Conservation (phyloP, 2,888 invertebrate genomes). For the Ctenicera cuprea region DNA sequence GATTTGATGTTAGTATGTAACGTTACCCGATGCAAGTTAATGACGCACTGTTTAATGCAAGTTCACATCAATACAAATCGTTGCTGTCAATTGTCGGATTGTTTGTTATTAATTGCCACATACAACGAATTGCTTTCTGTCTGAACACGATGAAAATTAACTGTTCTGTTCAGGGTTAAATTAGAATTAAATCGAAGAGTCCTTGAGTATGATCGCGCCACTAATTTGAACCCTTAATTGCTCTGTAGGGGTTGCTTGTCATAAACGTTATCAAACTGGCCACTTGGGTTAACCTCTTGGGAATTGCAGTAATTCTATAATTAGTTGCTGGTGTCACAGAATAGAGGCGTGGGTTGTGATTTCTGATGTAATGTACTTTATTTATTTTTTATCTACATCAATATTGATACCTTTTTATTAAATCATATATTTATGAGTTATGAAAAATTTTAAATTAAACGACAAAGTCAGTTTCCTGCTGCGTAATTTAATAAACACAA, state of each 20-base stretch:
- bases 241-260: neutral
- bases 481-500: too few relatives aligned
- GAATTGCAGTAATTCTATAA: neutral
- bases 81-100: neutral
- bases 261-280: constrained; percentile 1
- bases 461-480: too few relatives aligned
- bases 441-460: too few relatives aligned
- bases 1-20: too few relatives aligned
- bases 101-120: neutral
- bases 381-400: too few relatives aligned
- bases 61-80: neutral
- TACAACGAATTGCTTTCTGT: neutral
- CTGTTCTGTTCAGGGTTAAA: constrained; percentile 8
- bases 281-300: constrained; percentile 2
- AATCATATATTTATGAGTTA: too few relatives aligned
- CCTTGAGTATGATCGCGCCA: neutral
- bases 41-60: too few relatives aligned
- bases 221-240: constrained; percentile 21
- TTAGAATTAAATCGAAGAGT: constrained; percentile 24
- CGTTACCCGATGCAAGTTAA: too few relatives aligned
- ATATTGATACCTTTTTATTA: too few relatives aligned
- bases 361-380: too few relatives aligned
- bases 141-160: constrained; percentile 23
- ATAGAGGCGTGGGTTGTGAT: too few relatives aligned
- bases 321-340: neutral